A percentile compares a stretch with the other conserved stretches of the same genome.
Conservation (phyloP, 2,797 vertebrate species). For the Heliangelus exortis region DNA sequence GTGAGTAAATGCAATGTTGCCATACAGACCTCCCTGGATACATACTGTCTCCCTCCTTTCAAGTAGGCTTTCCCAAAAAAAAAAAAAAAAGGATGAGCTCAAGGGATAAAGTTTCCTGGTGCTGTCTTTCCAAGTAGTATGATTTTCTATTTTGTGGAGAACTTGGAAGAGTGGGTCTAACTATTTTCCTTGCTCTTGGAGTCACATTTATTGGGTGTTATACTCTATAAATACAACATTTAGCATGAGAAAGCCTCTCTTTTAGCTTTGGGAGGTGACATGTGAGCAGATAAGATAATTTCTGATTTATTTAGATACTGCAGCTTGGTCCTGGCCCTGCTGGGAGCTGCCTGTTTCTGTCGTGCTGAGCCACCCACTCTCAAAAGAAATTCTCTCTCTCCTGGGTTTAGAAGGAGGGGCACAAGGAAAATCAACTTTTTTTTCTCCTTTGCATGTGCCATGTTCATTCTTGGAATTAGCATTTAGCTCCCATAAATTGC, state of each 20-base stretch:
- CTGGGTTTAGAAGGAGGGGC: neutral
- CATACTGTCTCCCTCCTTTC: fast-evolving
- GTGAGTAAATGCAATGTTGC: neutral
- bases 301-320: neutral
- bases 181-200: neutral
- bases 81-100: neutral
- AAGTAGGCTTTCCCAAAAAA: neutral
- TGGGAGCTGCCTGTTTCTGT: neutral
- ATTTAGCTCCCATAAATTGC: neutral
- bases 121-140: neutral
- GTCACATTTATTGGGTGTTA: neutral
- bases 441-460: neutral
- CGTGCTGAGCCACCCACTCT: neutral
- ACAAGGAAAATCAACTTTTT: neutral
- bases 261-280: neutral
- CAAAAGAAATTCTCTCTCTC: neutral
- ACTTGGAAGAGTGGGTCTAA: neutral
- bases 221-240: neutral
- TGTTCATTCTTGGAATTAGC: neutral
- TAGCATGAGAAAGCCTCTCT: neutral
- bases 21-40: fast-evolving
- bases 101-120: neutral
- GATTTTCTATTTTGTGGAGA: neutral
- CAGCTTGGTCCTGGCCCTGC: neutral
- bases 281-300: neutral